phyloP scores from a whole-genome alignment of 2,797 vertebrate species.

The Coendou prehensilis region DNA sequence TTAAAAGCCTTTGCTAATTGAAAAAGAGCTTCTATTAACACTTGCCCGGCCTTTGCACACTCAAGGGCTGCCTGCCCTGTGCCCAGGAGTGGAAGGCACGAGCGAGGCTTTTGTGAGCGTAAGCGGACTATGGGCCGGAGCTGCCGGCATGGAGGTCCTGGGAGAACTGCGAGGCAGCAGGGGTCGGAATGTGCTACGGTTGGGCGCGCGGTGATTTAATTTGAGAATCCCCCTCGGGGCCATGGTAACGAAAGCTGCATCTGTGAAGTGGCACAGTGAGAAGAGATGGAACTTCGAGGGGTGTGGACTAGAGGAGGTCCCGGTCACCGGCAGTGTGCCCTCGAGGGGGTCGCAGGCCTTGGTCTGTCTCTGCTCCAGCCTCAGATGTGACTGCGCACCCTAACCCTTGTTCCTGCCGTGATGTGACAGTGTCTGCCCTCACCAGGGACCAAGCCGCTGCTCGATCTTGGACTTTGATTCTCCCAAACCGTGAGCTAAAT shows the following conservation, averaged over 20 bases:
- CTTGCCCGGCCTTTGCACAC: not conserved
- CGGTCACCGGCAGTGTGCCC: not conserved
- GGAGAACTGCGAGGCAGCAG: not conserved
- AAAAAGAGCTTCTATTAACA: slow-evolving; percentile 5
- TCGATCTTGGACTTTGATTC: not conserved
- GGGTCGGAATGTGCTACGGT: not conserved
- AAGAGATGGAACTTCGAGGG: not conserved
- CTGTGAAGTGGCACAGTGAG: no score
- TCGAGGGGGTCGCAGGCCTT: not conserved
- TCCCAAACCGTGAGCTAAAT: not conserved
- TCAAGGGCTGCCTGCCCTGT: not conserved
- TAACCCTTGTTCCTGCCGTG: not conserved
- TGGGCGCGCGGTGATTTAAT: no score
- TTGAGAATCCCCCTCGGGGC: not conserved
- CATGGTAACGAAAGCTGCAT: not conserved
- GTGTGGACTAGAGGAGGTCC: no score
- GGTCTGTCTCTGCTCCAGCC: not conserved
- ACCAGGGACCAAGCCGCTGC: not conserved
- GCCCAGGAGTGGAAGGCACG: not conserved
- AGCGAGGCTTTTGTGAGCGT: not conserved
- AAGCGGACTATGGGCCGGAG: not conserved
- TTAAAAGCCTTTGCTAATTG: not conserved
- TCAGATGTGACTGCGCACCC: not conserved
- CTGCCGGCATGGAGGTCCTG: fast-evolving
- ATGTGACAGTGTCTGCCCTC: not conserved